These are phyloP conservation scores for Anniella stebbinsi DNA, from an alignment of 2,797 vertebrate species.

Conservation along the genomic window DNA sequence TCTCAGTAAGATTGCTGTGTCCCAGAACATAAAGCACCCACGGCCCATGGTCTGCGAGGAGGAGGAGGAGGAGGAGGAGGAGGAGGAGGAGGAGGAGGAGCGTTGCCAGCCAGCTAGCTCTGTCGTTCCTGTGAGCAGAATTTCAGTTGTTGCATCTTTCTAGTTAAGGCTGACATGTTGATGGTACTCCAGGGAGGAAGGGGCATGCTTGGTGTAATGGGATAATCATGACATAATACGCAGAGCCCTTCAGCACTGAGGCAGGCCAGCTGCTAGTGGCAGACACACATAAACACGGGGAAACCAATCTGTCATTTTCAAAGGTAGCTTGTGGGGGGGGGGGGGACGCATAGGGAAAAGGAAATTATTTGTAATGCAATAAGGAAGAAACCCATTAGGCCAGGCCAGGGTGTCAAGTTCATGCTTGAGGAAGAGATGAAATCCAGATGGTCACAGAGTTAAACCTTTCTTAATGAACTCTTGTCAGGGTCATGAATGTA, in stretches of 20 bases:
- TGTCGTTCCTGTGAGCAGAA: conserved; percentile 22
- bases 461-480: not conserved
- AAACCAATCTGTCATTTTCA: conserved; percentile 69
- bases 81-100: not conserved
- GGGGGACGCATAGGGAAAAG: not conserved
- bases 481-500: conserved; percentile 4
- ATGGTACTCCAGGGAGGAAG: conserved; percentile 78
- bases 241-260: conserved; percentile 65
- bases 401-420: conserved; percentile 46
- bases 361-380: conserved; percentile 32
- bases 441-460: conserved; percentile 45
- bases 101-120: conserved; percentile 17
- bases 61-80: no score
- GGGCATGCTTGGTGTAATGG: conserved; percentile 78
- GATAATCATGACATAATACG: conserved; percentile 81
- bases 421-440: conserved; percentile 56
- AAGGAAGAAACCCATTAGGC: conserved; percentile 39
- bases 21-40: no score
- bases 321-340: conserved; percentile 62
- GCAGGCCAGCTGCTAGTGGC: conserved; percentile 75
- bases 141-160: conserved; percentile 43
- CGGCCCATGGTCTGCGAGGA: no score
- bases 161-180: conserved; percentile 53
- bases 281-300: conserved; percentile 76
- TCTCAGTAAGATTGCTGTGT: no score